These are phyloP conservation scores for Lampris incognitus DNA, from an alignment of 2,113 vertebrate genomes.

Conservation along the genomic window DNA sequence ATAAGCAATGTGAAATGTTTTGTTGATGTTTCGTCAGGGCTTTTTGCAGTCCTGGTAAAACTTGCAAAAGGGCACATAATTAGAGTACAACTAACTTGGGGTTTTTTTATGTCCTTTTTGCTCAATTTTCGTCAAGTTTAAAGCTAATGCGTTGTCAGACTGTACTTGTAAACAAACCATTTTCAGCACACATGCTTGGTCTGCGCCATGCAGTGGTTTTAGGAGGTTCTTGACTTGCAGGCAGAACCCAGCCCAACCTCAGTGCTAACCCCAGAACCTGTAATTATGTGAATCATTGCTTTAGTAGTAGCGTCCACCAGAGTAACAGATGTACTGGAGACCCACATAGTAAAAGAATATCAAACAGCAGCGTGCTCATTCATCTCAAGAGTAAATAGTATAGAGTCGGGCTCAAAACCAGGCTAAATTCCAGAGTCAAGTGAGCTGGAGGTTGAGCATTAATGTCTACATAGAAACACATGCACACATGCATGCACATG, in stretches of 20 bases:
- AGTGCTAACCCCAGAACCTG: slow-evolving; percentile 45
- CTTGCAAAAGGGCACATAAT: too few species aligned
- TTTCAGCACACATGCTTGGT: slow-evolving; percentile 10
- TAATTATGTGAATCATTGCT: slow-evolving; percentile 72
- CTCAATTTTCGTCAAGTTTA: neutral
- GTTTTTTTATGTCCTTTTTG: too few species aligned
- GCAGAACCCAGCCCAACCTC: slow-evolving; percentile 33
- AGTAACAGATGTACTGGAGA: slow-evolving; percentile 45
- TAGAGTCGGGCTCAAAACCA: neutral
- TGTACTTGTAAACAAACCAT: slow-evolving; percentile 14
- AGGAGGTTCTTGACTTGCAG: slow-evolving; percentile 52
- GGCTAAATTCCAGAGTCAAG: slow-evolving; percentile 33
- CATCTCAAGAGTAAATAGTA: slow-evolving; percentile 28
- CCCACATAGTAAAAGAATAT: slow-evolving; percentile 25
- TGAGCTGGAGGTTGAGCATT: slow-evolving; percentile 21
- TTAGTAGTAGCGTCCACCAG: slow-evolving; percentile 45
- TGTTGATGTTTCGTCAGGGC: too few species aligned
- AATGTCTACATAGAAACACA: slow-evolving; percentile 13
- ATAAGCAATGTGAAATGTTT: too few species aligned
- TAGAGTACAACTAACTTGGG: too few species aligned
- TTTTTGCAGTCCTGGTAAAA: too few species aligned
- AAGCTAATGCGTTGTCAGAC: slow-evolving; percentile 10
- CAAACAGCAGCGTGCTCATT: slow-evolving; percentile 40
- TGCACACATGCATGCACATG: neutral
- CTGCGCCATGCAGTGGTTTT: slow-evolving; percentile 55